Base-by-base conservation (phyloP, 1,140 invertebrate genomes). In the Hermatobates lingyangjiaoensis region DNA sequence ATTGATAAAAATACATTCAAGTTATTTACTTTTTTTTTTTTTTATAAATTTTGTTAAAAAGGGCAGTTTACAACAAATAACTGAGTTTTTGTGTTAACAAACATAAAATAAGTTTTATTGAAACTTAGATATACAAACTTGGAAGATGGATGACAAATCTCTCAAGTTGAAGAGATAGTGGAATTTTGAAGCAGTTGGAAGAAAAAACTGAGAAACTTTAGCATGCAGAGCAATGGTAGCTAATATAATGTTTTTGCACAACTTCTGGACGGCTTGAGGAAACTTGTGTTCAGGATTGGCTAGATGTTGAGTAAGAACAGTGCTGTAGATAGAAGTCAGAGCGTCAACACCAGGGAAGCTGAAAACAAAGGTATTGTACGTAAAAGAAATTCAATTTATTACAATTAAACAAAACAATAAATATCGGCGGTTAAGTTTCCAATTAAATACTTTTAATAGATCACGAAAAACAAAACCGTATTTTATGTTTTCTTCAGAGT, bases 111-210 rank as follows among this genome's bases (percentile, higher is more conserved):
- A 7, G 38, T 40, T 40, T 40, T 40, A 2, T 2, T 40, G 3
- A 40, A 2, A 40, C n/a, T 40, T 7, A 40, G 18, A 40, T 18
- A 3, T 18, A 57, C 53, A 63, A 69, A 81, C 80, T 74, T 83
- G 79, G 60, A 88, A 88, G 23, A 87, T 81, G 66, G 94, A 95
- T 1, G 90, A 93, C 28, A 97, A 73, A 63, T 97, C 93, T 50
- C 93, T 68, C 24, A 97, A 70, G 70, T 96, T 97, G 64, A 96
- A 97, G 53, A 95, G 81, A 60, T 97, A 97, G 68, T 96, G 92
- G 61, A 93, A 97, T 66, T 96, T 97, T 26, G 90, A 80, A 3
- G 92, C 91, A 24, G 91, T 96, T 2, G 91, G 91, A 44, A 94
- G 68, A 63, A 94, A 95, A 10, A 87, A 76, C 66, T 85, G 78